Evolutionary conservation across 2,888 invertebrate genomes (phyloP).

Genomic region (Panzeria rudis): DNA sequence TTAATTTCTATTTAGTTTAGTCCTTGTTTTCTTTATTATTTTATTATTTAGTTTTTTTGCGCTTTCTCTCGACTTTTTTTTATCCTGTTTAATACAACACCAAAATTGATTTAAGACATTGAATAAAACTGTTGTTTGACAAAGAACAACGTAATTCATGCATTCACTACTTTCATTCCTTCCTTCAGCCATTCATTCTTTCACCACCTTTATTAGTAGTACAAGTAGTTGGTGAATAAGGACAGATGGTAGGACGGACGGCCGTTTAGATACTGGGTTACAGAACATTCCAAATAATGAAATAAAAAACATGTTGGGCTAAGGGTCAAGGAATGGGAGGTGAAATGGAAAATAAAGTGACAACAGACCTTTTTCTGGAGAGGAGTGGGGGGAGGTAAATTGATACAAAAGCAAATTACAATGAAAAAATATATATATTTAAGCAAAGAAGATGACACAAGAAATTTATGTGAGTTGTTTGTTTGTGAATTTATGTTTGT

Average conservation of each 20-base stretch:
- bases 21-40: conserved; percentile 61
- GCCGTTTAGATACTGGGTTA: conserved; percentile 36
- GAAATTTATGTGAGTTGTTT: conserved; percentile 68
- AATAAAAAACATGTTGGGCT: conserved; percentile 43
- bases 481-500: conserved; percentile 59
- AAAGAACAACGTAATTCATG: conserved; percentile 64
- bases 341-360: conserved; percentile 12
- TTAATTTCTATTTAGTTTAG: conserved; percentile 73
- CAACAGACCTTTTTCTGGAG: conserved; percentile 23
- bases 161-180: conserved; percentile 49
- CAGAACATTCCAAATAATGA: conserved; percentile 50
- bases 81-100: conserved; percentile 55
- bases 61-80: conserved; percentile 8
- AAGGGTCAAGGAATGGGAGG: conserved; percentile 22
- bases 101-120: conserved; percentile 70
- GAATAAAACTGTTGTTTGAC: conserved; percentile 61
- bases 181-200: conserved; percentile 30
- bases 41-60: conserved; percentile 2
- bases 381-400: neutral
- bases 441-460: conserved; percentile 57
- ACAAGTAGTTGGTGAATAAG: neutral
- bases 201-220: conserved; percentile 43
- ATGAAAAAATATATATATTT: conserved; percentile 19
- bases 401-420: conserved; percentile 67
- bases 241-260: conserved; percentile 1